Percentiles rank a stretch among this genome's conserved stretches.
phyloP scores from a whole-genome alignment of 2,888 invertebrate species.

The Ormyrus pomaceus region DNA sequence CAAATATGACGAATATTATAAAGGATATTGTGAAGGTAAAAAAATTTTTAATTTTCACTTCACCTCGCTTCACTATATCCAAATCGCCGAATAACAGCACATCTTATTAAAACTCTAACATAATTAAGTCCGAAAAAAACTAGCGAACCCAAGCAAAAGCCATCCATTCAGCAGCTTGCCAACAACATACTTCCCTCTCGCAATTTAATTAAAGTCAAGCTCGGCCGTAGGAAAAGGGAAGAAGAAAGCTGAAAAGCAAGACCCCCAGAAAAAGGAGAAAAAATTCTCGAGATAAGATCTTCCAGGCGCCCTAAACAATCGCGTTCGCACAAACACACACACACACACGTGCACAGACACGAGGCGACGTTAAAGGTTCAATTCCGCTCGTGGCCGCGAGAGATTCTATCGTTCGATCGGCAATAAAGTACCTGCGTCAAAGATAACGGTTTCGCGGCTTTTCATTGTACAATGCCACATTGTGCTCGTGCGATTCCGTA shows the following conservation, averaged over 20 bases:
- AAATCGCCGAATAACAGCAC: too few relatives aligned
- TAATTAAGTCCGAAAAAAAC: too few relatives aligned
- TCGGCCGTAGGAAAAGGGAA: background rate
- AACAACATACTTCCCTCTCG: background rate
- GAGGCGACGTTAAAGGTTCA: constrained; percentile 56
- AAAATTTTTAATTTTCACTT: too few relatives aligned
- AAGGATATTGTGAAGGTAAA: too few relatives aligned
- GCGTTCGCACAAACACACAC: constrained; percentile 32
- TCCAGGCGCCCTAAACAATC: constrained; percentile 39
- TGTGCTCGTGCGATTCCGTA: constrained; percentile 55
- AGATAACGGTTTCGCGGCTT: constrained; percentile 52
- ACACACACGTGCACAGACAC: background rate
- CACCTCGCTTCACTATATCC: too few relatives aligned
- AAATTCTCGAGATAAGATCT: constrained; percentile 40
- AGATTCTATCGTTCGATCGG: constrained; percentile 56
- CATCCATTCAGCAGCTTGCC: background rate
- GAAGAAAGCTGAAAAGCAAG: constrained; percentile 14
- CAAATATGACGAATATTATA: too few relatives aligned
- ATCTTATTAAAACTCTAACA: too few relatives aligned
- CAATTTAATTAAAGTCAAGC: constrained; percentile 38
- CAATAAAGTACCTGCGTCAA: constrained; percentile 55
- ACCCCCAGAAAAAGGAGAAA: background rate
- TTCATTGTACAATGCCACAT: constrained; percentile 52
- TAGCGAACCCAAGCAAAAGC: too few relatives aligned
- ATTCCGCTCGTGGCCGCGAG: constrained; percentile 39